phyloP scores from a whole-genome alignment of 2,888 invertebrate genomes.

The Caenorhabditis sp. region DNA sequence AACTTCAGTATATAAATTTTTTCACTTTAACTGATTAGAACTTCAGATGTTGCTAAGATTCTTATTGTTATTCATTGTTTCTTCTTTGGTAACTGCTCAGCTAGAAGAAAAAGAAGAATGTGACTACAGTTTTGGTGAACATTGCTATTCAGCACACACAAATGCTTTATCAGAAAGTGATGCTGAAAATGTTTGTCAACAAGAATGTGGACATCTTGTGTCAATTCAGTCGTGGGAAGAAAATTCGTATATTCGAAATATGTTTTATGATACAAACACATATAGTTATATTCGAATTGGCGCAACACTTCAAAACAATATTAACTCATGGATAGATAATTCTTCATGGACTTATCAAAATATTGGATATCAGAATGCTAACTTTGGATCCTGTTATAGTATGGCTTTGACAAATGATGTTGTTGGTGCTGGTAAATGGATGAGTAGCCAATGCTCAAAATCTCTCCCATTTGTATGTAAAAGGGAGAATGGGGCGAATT shows the following conservation, averaged over 20 bases:
- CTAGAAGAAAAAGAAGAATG: no score
- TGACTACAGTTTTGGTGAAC: no score
- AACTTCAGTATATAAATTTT: no score
- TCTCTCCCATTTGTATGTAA: conserved; percentile 30
- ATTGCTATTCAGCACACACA: no score
- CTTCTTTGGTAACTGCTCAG: no score
- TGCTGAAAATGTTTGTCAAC: conserved; percentile 28
- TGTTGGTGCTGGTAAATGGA: conserved; percentile 27
- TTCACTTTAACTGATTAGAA: no score
- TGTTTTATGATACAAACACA: conserved; percentile 14
- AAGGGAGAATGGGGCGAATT: conserved; percentile 4
- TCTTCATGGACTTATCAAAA: conserved; percentile 18
- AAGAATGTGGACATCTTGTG: conserved; percentile 27
- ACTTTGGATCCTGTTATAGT: conserved; percentile 25
- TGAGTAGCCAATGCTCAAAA: conserved; percentile 33
- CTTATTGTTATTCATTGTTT: no score
- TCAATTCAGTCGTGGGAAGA: conserved; percentile 36
- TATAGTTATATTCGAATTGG: conserved; percentile 29
- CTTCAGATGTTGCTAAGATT: no score
- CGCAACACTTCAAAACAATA: background rate
- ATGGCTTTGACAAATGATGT: conserved; percentile 9
- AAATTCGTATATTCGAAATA: conserved; percentile 17
- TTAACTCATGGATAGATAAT: conserved; percentile 18
- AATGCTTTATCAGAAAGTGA: conserved; percentile 24
- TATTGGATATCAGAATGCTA: conserved; percentile 18